Evolutionary conservation across 2,888 invertebrate species (phyloP), one percentile per base, ranked within the genome.

Genomic region (Metacarcinus magister): DNA sequence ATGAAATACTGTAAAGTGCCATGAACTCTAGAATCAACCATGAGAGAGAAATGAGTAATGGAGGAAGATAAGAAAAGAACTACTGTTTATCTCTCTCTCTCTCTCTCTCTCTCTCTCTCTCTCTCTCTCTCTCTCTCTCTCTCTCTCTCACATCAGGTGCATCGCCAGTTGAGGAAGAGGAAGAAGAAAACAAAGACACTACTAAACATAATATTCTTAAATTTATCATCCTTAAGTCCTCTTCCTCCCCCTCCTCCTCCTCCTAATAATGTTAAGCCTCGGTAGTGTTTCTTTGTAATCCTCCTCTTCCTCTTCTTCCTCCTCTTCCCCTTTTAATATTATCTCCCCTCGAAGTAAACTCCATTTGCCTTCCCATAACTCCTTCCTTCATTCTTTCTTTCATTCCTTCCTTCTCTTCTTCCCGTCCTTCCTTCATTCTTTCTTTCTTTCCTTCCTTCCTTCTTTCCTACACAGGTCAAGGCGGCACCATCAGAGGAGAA

Each of bases 101-200:
- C 46, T 92, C 48, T 54, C 54, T 28, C 28, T 48, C 28, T 92
- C 28, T 28, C 28, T 92, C 54, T 54, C 92, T 48, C 28, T 92
- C 92, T 92, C 54, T 92, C 92, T 92, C 54, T 92, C 92, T 92
- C 54, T 92, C 92, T 92, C 48, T 92, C 92, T 92, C 48, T 92
- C 92, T 92, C 48, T 92, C 92, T 92, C 92, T 92, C 92, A 48
- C 54, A 28, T 28, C 32, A 28, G 92, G n/a, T 23, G 32, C 19
- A 10, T 46, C 0, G 48, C 16, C 28, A 48, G n/a, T 13, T 28
- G 46, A 67, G 10, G 32, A 54, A 4, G 46, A 19, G 19, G 92
- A 48, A n/a, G n/a, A 67, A 8, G 92, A 48, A 23, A 16, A 28
- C 2, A 10, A 43, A 48, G 48, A 48, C 48, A n/a, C 54, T 19